Base-by-base conservation (phyloP, 30 jellyfish, hydroid and myxozoan species). In the Nemopilema nomurai region DNA sequence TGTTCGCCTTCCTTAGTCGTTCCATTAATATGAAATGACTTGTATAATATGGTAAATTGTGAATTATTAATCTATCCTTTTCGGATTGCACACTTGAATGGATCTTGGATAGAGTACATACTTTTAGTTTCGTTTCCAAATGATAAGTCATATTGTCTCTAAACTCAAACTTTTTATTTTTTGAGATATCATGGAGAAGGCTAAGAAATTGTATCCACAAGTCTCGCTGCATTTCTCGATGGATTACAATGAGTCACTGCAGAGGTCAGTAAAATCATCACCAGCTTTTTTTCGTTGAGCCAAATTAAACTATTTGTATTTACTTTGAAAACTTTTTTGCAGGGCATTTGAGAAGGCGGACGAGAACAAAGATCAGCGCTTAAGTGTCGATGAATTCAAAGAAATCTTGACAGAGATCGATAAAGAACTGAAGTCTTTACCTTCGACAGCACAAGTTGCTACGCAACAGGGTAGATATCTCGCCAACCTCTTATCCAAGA, bases 401-500 rank as follows among this genome's bases (percentile, higher is more conserved):
- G 64, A 24, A 4, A 49, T 90, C 26, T 73, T 90, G 27, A 31
- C 67, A n/a, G 84, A 76, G 71, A 93, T 84, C 16, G 97, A 90
- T 49, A 31, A 80, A 1, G 83, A 77, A 62, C 87, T 77, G 18
- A 91, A 91, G 26, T 62, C 87, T 21, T 67, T 91, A 24, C 96
- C 97, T 6, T 88, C 97, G 26, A 91, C 97, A 64, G 97, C 97
- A n/a, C 97, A 91, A 74, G 97, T 91, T 22, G 97, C 97, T 63
- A 75, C 91, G 25, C 97, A 91, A 67, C 92, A 91, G 67, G 97
- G 97, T 29, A 84, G 71, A 62, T 91, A 91, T 81, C 88, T 91
- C 57, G 97, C 96, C 31, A 91, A 79, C 62, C 81, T 91, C 33
- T 51, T 90, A 6, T 62, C 79, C 57, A 77, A 77, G 30, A 16